phyloP scores from a whole-genome alignment of 2,797 vertebrate genomes.

The Oreonectes daqikongensis region DNA sequence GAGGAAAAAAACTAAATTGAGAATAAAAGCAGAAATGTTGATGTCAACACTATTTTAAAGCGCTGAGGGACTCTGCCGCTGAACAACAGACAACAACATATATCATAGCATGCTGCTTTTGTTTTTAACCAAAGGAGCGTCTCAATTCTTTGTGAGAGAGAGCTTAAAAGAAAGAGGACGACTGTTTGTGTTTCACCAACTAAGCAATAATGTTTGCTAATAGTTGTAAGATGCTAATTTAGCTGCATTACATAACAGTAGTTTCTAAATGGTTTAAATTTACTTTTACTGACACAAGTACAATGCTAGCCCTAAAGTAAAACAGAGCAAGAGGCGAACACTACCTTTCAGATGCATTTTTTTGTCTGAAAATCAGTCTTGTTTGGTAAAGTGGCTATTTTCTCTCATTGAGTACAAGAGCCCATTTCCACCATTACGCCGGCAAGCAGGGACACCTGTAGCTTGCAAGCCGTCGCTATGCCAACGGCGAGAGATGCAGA shows the following conservation, averaged over 20 bases:
- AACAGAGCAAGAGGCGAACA: constrained; percentile 9
- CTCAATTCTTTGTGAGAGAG: constrained; percentile 45
- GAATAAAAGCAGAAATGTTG: constrained; percentile 65
- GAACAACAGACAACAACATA: constrained; percentile 64
- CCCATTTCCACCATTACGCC: constrained; percentile 41
- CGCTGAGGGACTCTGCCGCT: constrained; percentile 61
- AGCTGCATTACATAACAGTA: constrained; percentile 1
- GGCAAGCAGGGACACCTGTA: constrained; percentile 49
- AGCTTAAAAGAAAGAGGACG: constrained; percentile 20
- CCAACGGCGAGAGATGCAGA: constrained; percentile 33
- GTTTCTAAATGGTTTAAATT: neutral
- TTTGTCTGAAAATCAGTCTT: constrained; percentile 37
- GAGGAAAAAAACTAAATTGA: constrained; percentile 50
- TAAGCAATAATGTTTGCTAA: constrained; percentile 34
- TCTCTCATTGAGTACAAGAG: constrained; percentile 43
- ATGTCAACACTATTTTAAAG: constrained; percentile 66
- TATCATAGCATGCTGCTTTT: constrained; percentile 59
- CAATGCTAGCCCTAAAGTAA: neutral
- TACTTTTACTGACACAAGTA: constrained; percentile 2
- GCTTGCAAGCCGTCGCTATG: constrained; percentile 49
- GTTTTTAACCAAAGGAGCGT: constrained; percentile 63
- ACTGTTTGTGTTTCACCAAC: constrained; percentile 23
- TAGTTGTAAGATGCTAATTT: constrained; percentile 28
- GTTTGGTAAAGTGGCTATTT: constrained; percentile 42
- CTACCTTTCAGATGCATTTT: neutral